Conservation (phyloP, 2,888 invertebrate species). For the Leptogaster cylindrica region DNA sequence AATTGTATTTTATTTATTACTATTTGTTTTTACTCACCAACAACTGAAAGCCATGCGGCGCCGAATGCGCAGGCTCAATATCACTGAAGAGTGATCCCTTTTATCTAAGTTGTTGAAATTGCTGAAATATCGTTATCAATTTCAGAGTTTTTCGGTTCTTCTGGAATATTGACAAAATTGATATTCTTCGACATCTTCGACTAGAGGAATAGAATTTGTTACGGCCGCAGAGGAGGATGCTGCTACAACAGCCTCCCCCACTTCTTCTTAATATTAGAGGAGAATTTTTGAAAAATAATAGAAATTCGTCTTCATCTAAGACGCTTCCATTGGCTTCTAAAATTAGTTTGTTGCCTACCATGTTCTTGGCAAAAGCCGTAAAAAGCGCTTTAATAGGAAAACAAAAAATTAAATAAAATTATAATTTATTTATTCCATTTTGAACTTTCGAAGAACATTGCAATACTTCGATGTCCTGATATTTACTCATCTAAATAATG, state of each 20-base stretch:
- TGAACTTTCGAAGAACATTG: too few relatives aligned
- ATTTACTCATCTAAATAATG: too few relatives aligned
- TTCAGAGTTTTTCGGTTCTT: constrained; percentile 1
- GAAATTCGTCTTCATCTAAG: constrained; percentile 15
- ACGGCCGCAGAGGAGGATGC: neutral
- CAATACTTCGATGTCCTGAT: too few relatives aligned
- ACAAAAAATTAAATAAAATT: constrained; percentile 11
- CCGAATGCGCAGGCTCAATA: neutral
- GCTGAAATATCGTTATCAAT: constrained; percentile 3
- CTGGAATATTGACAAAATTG: constrained; percentile 6
- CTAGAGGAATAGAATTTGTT: constrained; percentile 5
- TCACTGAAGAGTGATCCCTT: constrained; percentile 5
- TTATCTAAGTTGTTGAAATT: constrained; percentile 6
- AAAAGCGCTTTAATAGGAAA: constrained; percentile 1
- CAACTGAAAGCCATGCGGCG: constrained; percentile 2
- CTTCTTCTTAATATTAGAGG: constrained; percentile 3
- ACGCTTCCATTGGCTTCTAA: constrained; percentile 11
- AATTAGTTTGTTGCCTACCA: constrained; percentile 11
- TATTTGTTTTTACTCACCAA: constrained; percentile 15
- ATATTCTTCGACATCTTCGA: neutral
- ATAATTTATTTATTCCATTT: too few relatives aligned
- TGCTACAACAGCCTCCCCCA: constrained; percentile 4
- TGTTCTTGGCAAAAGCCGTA: neutral
- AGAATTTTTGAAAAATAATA: neutral
- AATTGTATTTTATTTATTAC: neutral